Evolutionary conservation across 1,140 invertebrate genomes (phyloP), one percentile per base, ranked within the genome.

Genomic region (Trichoplusia ni): DNA sequence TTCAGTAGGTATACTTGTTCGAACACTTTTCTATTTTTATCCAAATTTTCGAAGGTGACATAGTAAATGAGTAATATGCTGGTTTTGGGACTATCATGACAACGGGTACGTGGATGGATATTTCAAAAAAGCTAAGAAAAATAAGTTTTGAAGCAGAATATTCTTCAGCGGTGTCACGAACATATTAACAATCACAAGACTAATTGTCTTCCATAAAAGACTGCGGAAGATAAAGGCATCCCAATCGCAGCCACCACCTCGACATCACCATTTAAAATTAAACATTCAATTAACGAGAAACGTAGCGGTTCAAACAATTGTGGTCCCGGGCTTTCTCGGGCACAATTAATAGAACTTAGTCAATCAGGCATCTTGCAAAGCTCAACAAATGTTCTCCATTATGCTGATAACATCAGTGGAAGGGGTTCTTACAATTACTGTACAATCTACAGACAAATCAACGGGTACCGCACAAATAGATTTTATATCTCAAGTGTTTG

Each of bases 401-500:
- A 71, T 54, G 25, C 44, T 51, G 75, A 78, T 78, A 78, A 14
- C 56, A 72, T 75, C 75, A 31, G 35, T 54, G 49, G 47, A 27
- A 44, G 63, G 67, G 64, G 71, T 27, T 49, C 42, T 21, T 31
- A 65, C 67, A 75, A 75, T 78, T 75, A 73, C 73, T 66, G 63
- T 58, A 67, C 75, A 78, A 75, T 73, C 73, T 70, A 65, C 46
- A 67, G 71, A 72, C 71, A 71, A 74, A 80, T 77, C 73, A 75
- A 80, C 75, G 75, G 67, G 69, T 74, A 69, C 66, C 68, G 61
- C 64, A 70, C 75, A 82, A 82, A 82, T 80, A 82, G 80, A 80
- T 82, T 80, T 82, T 80, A 77, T 82, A 80, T 79, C 73, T 80
- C 60, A 13, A 51, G 40, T 51, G 56, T 54, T 53, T 64, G 64